Evolutionary conservation across 2,888 invertebrate genomes (phyloP), one percentile per base, ranked within the genome.

Genomic region (Hyles lineata): DNA sequence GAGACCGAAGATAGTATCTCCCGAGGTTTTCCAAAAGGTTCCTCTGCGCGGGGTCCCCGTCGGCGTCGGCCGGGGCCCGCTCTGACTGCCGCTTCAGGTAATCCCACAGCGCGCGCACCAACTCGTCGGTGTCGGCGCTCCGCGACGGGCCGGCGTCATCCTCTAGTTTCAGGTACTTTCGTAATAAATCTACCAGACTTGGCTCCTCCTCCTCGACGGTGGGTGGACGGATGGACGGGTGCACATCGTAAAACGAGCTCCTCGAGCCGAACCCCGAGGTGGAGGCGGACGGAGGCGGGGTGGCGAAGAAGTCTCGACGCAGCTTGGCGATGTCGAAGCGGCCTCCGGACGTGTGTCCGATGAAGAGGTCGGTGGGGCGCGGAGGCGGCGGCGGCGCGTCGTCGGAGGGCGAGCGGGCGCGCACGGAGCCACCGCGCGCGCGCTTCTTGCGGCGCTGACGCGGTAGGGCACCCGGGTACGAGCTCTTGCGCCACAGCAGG

Each of bases 401-500:
- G 79, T 96, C 96, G 0, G 96, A 96, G 0, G 97, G 97, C 72
- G 95, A 95, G 9, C 96, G 96, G 6, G 96, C 95, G 7, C 97
- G 93, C 79, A 96, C 96, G 74, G 97, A 97, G 15, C 97, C 97
- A 0, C 96, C 96, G 77, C 96, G 96, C 19, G 95, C 84, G 19
- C 95, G 90, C 77, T 95, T 93, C 86, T 95, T 93, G 43, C 95
- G 92, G 73, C 96, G 93, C 74, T 95, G 94, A 76, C 95, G 95
- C 15, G 96, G 95, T 61, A 97, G 85, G 19, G 97, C 96, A 1
- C 97, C 97, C 0, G 98, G 98, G 88, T 97, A 98, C 0, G 97
- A 97, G 73, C 97, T 96, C 88, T 98, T 98, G 74, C 98, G 95
- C 97, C 98, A 98, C 0, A 98, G 90, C 70, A 98, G 89, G 83